Evolutionary conservation across 2,888 invertebrate genomes (phyloP).

Genomic region (Plagiodera versicolora): DNA sequence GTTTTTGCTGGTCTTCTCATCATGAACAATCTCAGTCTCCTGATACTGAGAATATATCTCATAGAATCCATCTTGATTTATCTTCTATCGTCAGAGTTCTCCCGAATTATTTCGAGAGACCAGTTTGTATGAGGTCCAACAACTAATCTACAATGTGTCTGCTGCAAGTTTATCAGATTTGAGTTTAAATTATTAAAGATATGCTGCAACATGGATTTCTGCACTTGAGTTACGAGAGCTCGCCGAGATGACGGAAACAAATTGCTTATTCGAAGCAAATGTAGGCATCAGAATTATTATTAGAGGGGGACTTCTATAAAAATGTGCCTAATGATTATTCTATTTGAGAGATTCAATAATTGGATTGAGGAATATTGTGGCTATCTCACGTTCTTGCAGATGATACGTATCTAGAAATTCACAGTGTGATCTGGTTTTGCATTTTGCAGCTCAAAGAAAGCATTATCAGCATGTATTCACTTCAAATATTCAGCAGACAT

Average conservation of each 20-base stretch:
- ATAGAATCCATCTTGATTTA: no score
- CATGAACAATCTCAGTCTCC: no score
- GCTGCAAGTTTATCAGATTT: constrained; percentile 29
- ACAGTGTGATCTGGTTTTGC: no score
- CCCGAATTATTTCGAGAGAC: not conserved
- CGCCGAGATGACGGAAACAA: constrained; percentile 21
- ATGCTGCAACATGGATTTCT: constrained; percentile 29
- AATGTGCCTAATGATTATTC: not conserved
- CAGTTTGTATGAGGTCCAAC: constrained; percentile 2
- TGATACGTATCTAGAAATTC: no score
- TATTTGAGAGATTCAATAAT: not conserved
- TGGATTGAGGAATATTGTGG: no score
- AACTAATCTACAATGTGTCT: constrained; percentile 23
- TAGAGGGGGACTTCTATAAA: not conserved
- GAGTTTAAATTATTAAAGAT: constrained; percentile 30
- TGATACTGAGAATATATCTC: no score
- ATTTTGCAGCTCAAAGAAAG: no score
- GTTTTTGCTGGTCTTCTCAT: no score
- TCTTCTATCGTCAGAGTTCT: not conserved
- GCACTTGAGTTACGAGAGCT: constrained; percentile 25
- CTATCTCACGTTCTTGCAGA: no score
- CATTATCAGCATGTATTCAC: no score
- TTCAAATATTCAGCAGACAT: no score
- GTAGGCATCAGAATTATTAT: not conserved
- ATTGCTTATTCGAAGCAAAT: constrained; percentile 14